These are phyloP conservation scores for Thymallus thymallus DNA, from an alignment of 2,113 vertebrate species.

Conservation along the genomic window DNA sequence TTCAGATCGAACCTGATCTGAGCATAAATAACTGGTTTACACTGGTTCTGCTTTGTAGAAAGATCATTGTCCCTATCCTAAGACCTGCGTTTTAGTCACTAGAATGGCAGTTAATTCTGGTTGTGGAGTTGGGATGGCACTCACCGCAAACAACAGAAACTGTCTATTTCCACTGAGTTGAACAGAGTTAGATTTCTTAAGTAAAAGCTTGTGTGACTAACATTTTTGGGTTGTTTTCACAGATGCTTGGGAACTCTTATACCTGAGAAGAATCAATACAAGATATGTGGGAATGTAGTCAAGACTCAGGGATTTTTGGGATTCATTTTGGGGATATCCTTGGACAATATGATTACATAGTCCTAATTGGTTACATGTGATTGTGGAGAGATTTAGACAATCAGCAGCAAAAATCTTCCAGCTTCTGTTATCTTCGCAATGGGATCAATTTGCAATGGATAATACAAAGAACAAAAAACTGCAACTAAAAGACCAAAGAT, in stretches of 20 bases:
- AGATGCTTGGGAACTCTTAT: not conserved
- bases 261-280: constrained; percentile 21
- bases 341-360: constrained; percentile 12
- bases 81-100: not conserved
- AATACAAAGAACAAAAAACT: not conserved
- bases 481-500: not conserved
- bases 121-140: not conserved
- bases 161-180: not conserved
- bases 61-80: not conserved
- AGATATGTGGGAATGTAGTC: constrained; percentile 13
- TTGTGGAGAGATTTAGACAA: constrained; percentile 41
- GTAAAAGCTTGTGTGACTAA: too few species aligned
- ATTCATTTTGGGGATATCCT: not conserved
- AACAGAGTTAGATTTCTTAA: not conserved
- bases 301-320: constrained; percentile 10
- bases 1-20: not conserved
- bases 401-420: constrained; percentile 8
- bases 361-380: constrained; percentile 43
- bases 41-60: not conserved
- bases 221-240: too few species aligned
- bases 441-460: constrained; percentile 41
- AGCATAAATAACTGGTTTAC: not conserved
- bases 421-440: constrained; percentile 33
- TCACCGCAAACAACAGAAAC: too few species aligned
- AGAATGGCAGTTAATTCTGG: not conserved